phyloP scores from a whole-genome alignment of 2,113 vertebrate genomes.

The Raja brachyura region DNA sequence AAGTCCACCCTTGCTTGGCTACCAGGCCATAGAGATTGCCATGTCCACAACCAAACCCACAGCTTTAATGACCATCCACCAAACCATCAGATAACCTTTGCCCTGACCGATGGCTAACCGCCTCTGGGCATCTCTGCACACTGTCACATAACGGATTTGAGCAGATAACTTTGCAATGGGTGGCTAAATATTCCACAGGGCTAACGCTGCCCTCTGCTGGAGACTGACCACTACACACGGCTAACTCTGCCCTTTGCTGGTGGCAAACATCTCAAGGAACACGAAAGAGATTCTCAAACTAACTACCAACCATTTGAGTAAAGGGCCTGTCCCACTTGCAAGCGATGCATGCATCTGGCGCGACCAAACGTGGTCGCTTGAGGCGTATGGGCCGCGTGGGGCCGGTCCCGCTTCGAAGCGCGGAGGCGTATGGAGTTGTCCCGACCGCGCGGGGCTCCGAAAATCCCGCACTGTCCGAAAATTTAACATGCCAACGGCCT shows the following conservation, averaged over 20 bases:
- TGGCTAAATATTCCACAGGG: constrained; percentile 6
- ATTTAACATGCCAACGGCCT: no score
- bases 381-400: no score
- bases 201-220: constrained; percentile 61
- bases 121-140: no score
- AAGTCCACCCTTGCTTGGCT: no score
- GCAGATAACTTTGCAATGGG: neutral
- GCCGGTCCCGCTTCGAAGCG: no score
- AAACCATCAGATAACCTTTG: neutral
- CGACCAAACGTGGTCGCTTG: no score
- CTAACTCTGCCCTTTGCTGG: constrained; percentile 60
- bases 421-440: no score
- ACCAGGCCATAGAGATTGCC: neutral
- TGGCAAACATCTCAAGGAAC: neutral
- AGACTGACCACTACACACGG: neutral
- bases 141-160: neutral
- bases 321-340: no score
- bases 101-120: no score
- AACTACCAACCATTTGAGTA: neutral
- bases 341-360: no score
- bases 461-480: no score
- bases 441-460: no score
- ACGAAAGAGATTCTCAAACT: neutral
- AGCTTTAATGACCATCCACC: neutral
- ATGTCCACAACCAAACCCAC: neutral